phyloP scores from a whole-genome alignment of 2,797 vertebrate genomes.

The Chaetodon trifasciatus region DNA sequence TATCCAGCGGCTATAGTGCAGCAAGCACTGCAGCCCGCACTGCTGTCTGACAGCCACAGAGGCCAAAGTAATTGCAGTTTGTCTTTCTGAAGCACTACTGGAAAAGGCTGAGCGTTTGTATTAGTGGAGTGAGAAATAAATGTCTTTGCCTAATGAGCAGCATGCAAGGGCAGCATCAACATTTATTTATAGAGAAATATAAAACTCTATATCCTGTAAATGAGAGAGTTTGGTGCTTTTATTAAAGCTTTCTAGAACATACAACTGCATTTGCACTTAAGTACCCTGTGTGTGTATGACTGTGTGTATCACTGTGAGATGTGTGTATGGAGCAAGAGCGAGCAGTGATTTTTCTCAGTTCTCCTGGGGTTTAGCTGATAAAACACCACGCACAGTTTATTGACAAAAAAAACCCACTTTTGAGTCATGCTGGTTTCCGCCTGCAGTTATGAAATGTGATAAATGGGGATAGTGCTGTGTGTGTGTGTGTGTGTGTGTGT shows the following conservation, averaged over 20 bases:
- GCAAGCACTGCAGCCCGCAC: neutral
- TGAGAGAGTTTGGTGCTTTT: conserved; percentile 3
- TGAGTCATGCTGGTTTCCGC: conserved; percentile 26
- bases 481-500: conserved; percentile 2
- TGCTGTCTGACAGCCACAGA: neutral
- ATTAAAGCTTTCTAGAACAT: conserved; percentile 12
- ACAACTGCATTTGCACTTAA: conserved; percentile 15
- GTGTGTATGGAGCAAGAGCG: conserved; percentile 8
- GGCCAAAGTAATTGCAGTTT: conserved; percentile 24
- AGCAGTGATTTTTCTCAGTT: conserved; percentile 43
- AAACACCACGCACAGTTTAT: conserved; percentile 48
- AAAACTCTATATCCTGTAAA: conserved; percentile 13
- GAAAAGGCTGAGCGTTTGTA: neutral
- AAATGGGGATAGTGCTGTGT: conserved; percentile 17
- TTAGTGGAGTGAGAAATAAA: neutral
- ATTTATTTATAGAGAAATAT: neutral
- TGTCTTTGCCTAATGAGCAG: conserved; percentile 5
- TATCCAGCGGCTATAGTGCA: neutral
- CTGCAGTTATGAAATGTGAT: conserved; percentile 47
- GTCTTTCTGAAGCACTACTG: conserved; percentile 3
- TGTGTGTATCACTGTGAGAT: conserved; percentile 15
- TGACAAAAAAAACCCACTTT: conserved; percentile 33
- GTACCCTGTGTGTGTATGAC: neutral
- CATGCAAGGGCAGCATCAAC: neutral
- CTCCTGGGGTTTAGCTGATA: conserved; percentile 44